Conservation (phyloP, 2,888 invertebrate genomes). For the Yponomeuta cagnagella region DNA sequence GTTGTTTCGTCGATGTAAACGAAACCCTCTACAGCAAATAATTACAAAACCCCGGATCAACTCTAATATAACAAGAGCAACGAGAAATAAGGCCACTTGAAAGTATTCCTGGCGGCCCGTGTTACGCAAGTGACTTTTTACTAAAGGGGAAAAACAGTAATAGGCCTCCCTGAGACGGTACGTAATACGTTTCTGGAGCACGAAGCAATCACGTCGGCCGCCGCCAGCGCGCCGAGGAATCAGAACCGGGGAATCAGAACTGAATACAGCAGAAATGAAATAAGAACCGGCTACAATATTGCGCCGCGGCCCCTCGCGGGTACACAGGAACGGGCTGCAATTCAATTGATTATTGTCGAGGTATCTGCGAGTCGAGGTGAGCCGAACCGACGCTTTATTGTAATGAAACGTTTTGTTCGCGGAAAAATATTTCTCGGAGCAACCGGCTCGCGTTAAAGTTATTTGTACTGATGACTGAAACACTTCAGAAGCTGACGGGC, state of each 20-base stretch:
- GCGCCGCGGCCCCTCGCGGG: background rate
- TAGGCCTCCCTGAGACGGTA: background rate
- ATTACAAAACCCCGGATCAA: background rate
- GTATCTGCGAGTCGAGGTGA: background rate
- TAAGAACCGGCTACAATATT: slow-evolving; percentile 6
- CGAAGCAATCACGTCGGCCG: slow-evolving; percentile 3
- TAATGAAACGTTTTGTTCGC: slow-evolving; percentile 4
- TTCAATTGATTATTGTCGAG: background rate
- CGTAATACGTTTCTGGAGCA: slow-evolving; percentile 1
- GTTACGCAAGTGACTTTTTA: background rate
- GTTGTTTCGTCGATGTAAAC: background rate
- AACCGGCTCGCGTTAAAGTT: background rate
- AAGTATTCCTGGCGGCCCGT: background rate
- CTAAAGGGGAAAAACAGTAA: background rate
- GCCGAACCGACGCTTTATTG: background rate
- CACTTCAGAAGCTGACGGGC: no score
- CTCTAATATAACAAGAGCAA: background rate
- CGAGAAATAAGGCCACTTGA: background rate
- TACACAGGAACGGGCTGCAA: background rate
- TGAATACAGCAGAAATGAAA: background rate
- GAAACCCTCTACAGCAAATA: background rate
- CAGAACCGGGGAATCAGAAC: background rate
- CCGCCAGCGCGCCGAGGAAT: background rate
- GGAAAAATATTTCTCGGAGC: background rate
- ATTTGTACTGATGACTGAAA: background rate